Evolutionary conservation across 2,888 invertebrate species (phyloP), one percentile per base, ranked within the genome.

Genomic region (Microdon myrmicae): DNA sequence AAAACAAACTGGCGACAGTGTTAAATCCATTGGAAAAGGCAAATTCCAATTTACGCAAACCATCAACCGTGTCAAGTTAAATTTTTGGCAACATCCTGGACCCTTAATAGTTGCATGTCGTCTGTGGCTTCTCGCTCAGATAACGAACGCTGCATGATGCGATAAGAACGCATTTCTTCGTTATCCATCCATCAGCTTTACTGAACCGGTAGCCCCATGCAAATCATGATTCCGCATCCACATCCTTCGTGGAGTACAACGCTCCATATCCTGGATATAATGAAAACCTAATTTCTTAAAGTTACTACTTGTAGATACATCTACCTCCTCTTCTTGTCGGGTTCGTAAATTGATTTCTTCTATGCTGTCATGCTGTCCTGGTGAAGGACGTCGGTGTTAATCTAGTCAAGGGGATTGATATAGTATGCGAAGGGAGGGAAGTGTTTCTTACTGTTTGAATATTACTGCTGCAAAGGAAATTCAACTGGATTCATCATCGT

Each of bases 311-410:
- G 45, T 41, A 58, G 56, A 56, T 56, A 53, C 49, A 35, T 59
- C 25, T 23, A 45, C 23, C 38, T 58, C 16, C 7, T 23, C 16
- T 14, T 31, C 38, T 28, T 32, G 22, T 10, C 9, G 32, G 41
- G 51, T 47, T 43, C 51, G 47, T 53, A 64, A 64, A 64, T 58
- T 58, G 64, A 64, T 64, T 64, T 64, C 64, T 58, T 45, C 56
- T 56, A 35, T 35, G 8, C 47, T 53, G 64, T 64, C 58, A 58
- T 58, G 58, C 53, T 53, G 43, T 38, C 56, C 32, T 47, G 58
- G 47, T 61, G 34, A 38, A 14, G 34, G 28, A 29, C 28, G 28
- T 26, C 23, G 22, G 23, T 20, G 17, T 34, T 55, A n/a, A n/a
- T n/a, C n/a, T n/a, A n/a, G n/a, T n/a, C n/a, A n/a, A n/a, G n/a